Evolutionary conservation across 1,140 invertebrate species (phyloP), one percentile per base, ranked within the genome.

Genomic region (Chironomus striatipennis): DNA sequence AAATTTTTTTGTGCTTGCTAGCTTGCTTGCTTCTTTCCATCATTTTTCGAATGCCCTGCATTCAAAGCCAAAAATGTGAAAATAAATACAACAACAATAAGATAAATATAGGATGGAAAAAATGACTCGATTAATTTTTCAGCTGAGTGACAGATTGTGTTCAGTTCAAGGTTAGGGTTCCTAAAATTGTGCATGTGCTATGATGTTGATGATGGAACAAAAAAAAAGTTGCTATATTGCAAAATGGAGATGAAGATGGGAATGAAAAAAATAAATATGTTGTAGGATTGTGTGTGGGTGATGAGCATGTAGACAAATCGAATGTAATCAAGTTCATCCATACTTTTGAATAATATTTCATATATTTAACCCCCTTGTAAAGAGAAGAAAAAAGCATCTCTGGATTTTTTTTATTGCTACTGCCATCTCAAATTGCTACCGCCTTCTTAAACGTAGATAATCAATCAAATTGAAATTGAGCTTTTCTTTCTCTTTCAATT

Each of bases 381-480:
- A 34, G 24, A 34, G 5, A 34, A 34, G 24, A 34, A 34, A 34
- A 34, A 34, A 34, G 5, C 24, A 34, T 34, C 24, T 34, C 5
- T 34, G 24, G 24, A 34, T 34, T 34, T 34, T 34, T 34, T 34
- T 34, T 34, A 5, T 34, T 34, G 24, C 24, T 34, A n/a, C n/a
- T 57, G 12, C 47, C 47, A n/a, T 57, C 47, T n/a, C n/a, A 5
- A 15, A 12, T 57, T 57, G 12, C 12, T 57, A n/a, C 47, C 47
- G 47, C 24, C 24, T 57, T 57, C 9, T n/a, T 12, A 5, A 57
- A 57, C 47, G 12, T 15, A 57, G 12, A n/a, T 15, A 57, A 57
- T 57, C 47, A 57, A 57, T 57, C 47, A 57, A 57, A 57, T 57
- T 57, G 47, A 57, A 57, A 57, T 57, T 57, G 47, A 57, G 47